Evolutionary conservation across 2,113 vertebrate genomes (phyloP).

Genomic region (Hydrolagus affinis): DNA sequence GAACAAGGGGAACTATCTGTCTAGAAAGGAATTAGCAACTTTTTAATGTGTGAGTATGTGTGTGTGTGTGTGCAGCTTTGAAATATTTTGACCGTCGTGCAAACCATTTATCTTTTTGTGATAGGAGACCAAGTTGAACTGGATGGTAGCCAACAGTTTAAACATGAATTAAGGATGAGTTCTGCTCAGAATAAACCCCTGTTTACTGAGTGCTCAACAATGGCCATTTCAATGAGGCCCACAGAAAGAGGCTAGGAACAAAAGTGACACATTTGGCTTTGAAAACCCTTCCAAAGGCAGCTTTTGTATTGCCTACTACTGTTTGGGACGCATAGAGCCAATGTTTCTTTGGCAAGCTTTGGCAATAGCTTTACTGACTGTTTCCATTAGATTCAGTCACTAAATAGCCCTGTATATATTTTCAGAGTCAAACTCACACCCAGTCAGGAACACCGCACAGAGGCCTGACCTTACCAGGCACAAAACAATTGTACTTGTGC

Average conservation of each 20-base stretch:
- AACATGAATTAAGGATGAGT: neutral
- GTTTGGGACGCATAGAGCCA: neutral
- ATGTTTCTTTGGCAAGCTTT: neutral
- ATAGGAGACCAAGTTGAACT: neutral
- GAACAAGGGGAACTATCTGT: neutral
- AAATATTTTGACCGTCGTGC: neutral
- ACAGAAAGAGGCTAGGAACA: neutral
- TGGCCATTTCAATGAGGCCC: neutral
- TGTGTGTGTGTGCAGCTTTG: neutral
- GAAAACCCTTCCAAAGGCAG: neutral
- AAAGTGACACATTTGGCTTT: neutral
- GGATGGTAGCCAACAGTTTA: neutral
- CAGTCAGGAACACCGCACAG: neutral
- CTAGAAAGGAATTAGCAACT: neutral
- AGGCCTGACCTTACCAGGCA: neutral
- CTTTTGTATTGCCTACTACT: neutral
- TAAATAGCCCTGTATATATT: neutral
- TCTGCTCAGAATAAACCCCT: neutral
- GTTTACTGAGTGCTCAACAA: neutral
- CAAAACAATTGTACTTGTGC: neutral
- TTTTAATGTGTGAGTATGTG: neutral
- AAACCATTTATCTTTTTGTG: slow-evolving; percentile 10
- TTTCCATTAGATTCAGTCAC: neutral
- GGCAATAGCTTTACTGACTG: neutral
- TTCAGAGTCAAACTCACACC: neutral